A percentile compares a stretch with the other conserved stretches of the same genome.
Conservation (phyloP, 1,140 invertebrate species). For the Copidosoma floridanum region DNA sequence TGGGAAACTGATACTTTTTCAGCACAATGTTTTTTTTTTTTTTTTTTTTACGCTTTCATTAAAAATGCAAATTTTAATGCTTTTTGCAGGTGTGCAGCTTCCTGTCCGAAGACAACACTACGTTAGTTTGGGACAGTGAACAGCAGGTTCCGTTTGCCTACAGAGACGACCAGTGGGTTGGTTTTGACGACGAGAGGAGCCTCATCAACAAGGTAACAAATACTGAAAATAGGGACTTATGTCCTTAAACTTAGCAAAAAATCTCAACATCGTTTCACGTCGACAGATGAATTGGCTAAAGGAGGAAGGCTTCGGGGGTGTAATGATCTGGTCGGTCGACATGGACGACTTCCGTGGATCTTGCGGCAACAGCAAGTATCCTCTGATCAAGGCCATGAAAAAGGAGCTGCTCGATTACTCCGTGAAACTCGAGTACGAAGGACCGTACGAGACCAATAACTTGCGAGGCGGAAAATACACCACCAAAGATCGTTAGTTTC, state of each 20-base stretch:
- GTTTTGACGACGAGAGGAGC: slow-evolving; percentile 92
- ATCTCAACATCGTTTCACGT: not conserved
- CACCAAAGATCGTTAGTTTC: slow-evolving; percentile 81
- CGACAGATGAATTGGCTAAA: slow-evolving; percentile 90
- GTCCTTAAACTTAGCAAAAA: too few species aligned
- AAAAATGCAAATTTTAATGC: slow-evolving; percentile 1
- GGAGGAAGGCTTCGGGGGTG: slow-evolving; percentile 90
- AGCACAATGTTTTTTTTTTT: too few species aligned
- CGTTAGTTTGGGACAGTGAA: slow-evolving; percentile 93
- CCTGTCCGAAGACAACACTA: slow-evolving; percentile 86
- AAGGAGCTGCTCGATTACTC: slow-evolving; percentile 81
- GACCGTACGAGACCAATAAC: slow-evolving; percentile 78
- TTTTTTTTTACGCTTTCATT: slow-evolving; percentile 3
- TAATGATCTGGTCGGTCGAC: slow-evolving; percentile 96
- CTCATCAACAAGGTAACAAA: slow-evolving; percentile 81
- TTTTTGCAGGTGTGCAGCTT: slow-evolving; percentile 78
- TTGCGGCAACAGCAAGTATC: slow-evolving; percentile 89
- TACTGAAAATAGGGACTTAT: not conserved
- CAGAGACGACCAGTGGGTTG: slow-evolving; percentile 89
- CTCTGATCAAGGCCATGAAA: slow-evolving; percentile 83
- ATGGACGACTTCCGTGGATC: slow-evolving; percentile 92
- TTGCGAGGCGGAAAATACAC: slow-evolving; percentile 73
- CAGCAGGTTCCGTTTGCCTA: slow-evolving; percentile 94
- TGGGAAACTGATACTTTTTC: too few species aligned
- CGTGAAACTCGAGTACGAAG: slow-evolving; percentile 82